Evolutionary conservation across 2,888 invertebrate species (phyloP), one percentile per base, ranked within the genome.

Genomic region (Macrophya annulata): DNA sequence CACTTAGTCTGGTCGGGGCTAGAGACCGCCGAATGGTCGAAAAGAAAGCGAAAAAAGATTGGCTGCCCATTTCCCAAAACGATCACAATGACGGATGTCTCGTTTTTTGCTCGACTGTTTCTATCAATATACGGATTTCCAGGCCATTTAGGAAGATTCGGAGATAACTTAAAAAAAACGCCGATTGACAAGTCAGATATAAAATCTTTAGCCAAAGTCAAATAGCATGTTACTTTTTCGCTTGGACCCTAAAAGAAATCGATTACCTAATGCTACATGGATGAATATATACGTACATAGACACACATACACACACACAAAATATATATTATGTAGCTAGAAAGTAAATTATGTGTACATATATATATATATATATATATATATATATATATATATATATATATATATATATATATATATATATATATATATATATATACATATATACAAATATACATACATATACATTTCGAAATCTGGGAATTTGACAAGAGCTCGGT

Each of bases 61-160:
- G 21, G 9, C 31, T 48, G 62, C 68, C 68, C 62, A 51, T 83
- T 83, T 37, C 48, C 83, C 77, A 65, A 62, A 71, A 68, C 68
- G 65, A 68, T 83, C 71, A 65, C 83, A 83, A 68, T 83, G 83
- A 83, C 25, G 83, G 83, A 68, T 83, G 83, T 48, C 21, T 17
- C 45, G 68, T 48, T 68, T 48, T 17, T 83, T 83, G 37, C 62
- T 31, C 71, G 68, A 45, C 68, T 68, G 68, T 68, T 83, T 71
- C 71, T 48, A 71, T 71, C 48, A 51, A 68, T 83, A 68, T 71
- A 71, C 65, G 65, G 81, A 62, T 81, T 62, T 43, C 31, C 68
- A 37, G 68, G 71, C 25, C 71, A 71, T 83, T 83, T 83, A 68
- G 68, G 65, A 71, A 83, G 68, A 83, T 83, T 21, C n/a, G 48